These are phyloP conservation scores for Macropus fuliginosus DNA, from an alignment of 2,797 vertebrate species.

Conservation along the genomic window DNA sequence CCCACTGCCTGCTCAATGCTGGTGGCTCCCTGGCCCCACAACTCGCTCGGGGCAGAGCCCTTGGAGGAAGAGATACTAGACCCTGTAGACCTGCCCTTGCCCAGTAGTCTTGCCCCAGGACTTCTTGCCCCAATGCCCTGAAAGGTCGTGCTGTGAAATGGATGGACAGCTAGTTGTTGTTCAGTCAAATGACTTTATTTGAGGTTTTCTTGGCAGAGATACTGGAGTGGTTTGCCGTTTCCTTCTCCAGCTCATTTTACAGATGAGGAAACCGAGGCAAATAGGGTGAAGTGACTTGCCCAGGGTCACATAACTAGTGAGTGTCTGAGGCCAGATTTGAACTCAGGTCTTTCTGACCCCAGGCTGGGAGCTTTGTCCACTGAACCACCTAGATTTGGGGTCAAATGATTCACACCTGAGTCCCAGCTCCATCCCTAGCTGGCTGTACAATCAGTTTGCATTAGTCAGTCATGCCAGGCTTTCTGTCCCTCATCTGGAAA, in stretches of 20 bases:
- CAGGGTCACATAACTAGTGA: neutral
- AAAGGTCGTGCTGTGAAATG: neutral
- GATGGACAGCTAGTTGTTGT: neutral
- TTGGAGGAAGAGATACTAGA: neutral
- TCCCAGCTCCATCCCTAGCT: neutral
- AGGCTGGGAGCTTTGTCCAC: neutral
- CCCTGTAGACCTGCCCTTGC: neutral
- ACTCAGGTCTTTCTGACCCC: neutral
- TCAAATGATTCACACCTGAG: neutral
- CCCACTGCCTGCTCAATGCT: neutral
- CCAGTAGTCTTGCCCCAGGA: neutral
- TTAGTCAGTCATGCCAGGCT: neutral
- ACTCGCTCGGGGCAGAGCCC: neutral
- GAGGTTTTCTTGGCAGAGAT: neutral
- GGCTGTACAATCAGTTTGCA: neutral
- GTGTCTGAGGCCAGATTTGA: neutral
- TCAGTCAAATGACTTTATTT: neutral
- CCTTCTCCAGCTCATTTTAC: neutral
- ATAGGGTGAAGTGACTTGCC: neutral
- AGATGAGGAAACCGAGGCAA: neutral
- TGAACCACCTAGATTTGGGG: neutral
- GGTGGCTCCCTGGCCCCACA: neutral
- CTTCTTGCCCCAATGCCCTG: neutral
- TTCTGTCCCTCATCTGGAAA: neutral
- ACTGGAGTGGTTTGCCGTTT: neutral